These are phyloP conservation scores for Pristis pectinata DNA, from an alignment of 2,797 vertebrate species.

Conservation along the genomic window DNA sequence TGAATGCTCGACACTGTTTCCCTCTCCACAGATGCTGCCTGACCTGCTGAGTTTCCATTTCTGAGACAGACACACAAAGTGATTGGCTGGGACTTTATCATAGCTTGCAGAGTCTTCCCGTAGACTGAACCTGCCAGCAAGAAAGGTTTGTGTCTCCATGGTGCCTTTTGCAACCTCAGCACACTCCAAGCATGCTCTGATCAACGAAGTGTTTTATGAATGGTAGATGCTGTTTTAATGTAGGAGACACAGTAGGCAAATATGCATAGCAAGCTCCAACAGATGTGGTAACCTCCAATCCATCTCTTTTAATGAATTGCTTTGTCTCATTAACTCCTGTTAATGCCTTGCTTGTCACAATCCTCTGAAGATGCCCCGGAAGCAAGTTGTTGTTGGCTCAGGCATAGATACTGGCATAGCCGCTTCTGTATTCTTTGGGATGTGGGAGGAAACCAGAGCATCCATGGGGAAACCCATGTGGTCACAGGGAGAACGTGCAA, in stretches of 20 bases:
- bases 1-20: too few species aligned
- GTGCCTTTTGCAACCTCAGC: background rate
- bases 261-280: background rate
- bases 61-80: background rate
- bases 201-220: background rate
- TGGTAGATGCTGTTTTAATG: background rate
- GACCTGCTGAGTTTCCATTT: too few species aligned
- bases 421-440: background rate
- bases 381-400: background rate
- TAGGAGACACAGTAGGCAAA: background rate
- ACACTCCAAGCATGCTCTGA: background rate
- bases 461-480: too few species aligned
- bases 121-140: background rate
- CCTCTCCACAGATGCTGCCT: too few species aligned
- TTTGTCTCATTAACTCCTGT: too few species aligned
- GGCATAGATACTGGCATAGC: background rate
- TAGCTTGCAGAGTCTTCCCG: background rate
- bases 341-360: too few species aligned
- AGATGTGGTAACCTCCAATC: background rate
- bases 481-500: too few species aligned
- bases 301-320: background rate
- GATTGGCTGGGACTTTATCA: background rate
- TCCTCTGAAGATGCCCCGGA: too few species aligned
- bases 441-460: too few species aligned
- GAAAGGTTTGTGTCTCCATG: background rate